These are phyloP conservation scores for Erethizon dorsatum DNA, from an alignment of 2,797 vertebrate species.

Conservation along the genomic window DNA sequence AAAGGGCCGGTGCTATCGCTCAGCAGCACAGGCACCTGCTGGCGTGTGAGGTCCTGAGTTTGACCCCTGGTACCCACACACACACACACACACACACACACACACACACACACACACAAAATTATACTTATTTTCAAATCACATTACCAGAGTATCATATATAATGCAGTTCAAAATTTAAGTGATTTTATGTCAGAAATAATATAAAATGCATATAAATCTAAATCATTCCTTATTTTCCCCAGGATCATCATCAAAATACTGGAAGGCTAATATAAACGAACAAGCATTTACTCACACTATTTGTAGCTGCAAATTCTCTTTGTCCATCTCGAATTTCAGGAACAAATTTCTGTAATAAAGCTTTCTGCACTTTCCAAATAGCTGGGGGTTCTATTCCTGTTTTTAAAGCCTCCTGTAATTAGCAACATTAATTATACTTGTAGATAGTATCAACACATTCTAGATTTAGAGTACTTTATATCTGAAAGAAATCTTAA, in stretches of 20 bases:
- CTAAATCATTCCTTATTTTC: conserved; percentile 31
- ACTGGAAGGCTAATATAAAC: conserved; percentile 30
- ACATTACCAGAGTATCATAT: neutral
- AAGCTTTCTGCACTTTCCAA: conserved; percentile 99
- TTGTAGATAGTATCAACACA: conserved; percentile 57
- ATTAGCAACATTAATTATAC: conserved; percentile 71
- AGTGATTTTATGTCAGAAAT: conserved; percentile 45
- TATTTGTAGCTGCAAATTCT: conserved; percentile 99
- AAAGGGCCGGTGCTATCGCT: too few relatives aligned
- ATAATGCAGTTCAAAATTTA: conserved; percentile 9
- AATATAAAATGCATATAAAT: conserved; percentile 51
- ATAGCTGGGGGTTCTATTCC: conserved; percentile 98
- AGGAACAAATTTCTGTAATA: conserved; percentile 99
- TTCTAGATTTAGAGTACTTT: conserved; percentile 54
- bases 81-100: too few relatives aligned
- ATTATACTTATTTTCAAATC: conserved; percentile 36
- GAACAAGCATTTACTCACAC: conserved; percentile 92
- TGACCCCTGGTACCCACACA: too few relatives aligned
- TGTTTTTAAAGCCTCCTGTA: conserved; percentile 94
- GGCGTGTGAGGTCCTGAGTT: too few relatives aligned
- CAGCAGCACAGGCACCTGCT: too few relatives aligned
- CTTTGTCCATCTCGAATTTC: conserved; percentile 97
- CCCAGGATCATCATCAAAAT: conserved; percentile 45
- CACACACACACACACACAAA: too few relatives aligned
- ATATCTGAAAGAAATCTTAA: conserved; percentile 65